phyloP scores from a whole-genome alignment of 2,888 invertebrate genomes.

The Archaeoteleia sp. region DNA sequence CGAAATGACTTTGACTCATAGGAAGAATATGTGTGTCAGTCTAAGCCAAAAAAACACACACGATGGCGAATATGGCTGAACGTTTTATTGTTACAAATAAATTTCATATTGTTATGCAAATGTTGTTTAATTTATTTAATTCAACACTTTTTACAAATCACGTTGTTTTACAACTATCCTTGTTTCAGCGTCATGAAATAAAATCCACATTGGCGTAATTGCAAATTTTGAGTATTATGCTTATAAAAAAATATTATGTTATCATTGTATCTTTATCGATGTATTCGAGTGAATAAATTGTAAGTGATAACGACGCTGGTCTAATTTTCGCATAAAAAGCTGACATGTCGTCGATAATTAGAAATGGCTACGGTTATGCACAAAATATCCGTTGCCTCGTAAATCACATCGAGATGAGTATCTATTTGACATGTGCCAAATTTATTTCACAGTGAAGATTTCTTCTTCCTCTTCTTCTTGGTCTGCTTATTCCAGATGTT shows the following conservation, averaged over 20 bases:
- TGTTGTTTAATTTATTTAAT: conserved; percentile 42
- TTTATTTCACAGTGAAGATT: conserved; percentile 46
- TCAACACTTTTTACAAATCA: conserved; percentile 20
- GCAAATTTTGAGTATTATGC: too few species aligned
- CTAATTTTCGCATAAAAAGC: conserved; percentile 56
- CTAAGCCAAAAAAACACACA: conserved; percentile 9
- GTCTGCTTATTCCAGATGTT: background rate
- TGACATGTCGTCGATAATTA: conserved; percentile 27
- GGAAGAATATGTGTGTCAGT: conserved; percentile 41
- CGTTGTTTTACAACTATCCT: conserved; percentile 2
- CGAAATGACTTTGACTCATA: conserved; percentile 34
- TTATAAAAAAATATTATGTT: too few species aligned
- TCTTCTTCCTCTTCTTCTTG: conserved; percentile 12
- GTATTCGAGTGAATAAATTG: conserved; percentile 56
- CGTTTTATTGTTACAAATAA: conserved; percentile 45
- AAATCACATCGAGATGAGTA: conserved; percentile 59
- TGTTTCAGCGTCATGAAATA: too few species aligned
- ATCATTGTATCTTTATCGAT: background rate
- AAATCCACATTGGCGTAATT: too few species aligned
- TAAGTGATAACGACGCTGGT: conserved; percentile 54
- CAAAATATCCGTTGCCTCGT: conserved; percentile 57
- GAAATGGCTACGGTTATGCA: conserved; percentile 45
- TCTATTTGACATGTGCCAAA: conserved; percentile 57
- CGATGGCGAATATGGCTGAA: conserved; percentile 18
- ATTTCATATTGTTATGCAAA: conserved; percentile 43